phyloP scores from a whole-genome alignment of 2,797 vertebrate genomes.

The Clarias fuscus region DNA sequence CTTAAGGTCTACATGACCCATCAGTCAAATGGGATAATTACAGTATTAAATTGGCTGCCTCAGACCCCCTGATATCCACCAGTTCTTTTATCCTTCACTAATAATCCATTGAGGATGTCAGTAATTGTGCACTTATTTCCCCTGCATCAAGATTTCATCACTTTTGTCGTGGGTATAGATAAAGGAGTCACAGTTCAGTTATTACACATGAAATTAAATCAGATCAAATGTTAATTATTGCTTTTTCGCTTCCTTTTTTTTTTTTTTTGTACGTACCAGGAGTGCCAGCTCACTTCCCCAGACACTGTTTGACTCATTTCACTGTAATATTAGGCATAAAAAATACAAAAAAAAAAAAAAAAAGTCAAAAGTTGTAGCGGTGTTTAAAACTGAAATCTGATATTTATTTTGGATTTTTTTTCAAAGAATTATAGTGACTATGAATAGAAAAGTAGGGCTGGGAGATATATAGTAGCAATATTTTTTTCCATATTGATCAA shows the following conservation, averaged over 20 bases:
- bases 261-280: not conserved
- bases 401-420: not conserved
- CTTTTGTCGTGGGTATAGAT: not conserved
- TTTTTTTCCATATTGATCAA: no score
- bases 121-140: not conserved
- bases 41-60: no score
- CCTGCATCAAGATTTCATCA: not conserved
- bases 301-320: not conserved
- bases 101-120: not conserved
- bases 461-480: no score
- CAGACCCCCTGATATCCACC: not conserved
- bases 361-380: not conserved
- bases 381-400: not conserved
- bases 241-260: not conserved
- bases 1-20: not conserved
- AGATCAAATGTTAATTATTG: not conserved
- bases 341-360: not conserved
- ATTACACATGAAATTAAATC: not conserved
- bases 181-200: not conserved
- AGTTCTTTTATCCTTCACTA: not conserved
- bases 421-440: not conserved
- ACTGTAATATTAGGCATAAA: not conserved
- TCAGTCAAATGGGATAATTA: not conserved
- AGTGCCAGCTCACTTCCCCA: not conserved
- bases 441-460: no score